Evolutionary conservation across 2,113 vertebrate species (phyloP), one percentile per base, ranked within the genome.

Genomic region (Zeus faber): DNA sequence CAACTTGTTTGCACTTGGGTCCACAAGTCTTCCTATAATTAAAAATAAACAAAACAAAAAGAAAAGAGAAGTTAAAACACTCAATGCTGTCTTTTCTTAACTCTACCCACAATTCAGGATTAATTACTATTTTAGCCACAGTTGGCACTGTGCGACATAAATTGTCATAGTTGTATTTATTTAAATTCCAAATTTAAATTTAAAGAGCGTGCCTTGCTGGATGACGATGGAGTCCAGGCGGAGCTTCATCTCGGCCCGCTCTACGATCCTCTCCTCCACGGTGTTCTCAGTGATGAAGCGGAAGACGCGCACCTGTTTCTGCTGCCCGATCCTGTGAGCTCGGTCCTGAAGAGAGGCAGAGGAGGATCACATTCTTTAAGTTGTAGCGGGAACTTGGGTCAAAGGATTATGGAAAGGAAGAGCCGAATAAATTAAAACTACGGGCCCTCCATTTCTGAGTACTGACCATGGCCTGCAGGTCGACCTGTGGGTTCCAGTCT

Each of bases 401-500:
- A 9, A 33, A 13, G 9, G 11, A 37, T n/a, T 37, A 11, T 9
- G 3, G 33, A 13, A n/a, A 14, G 33, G 4, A 44, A 9, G 18
- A 44, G 9, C 4, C 6, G 40, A 16, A 43, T 9, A 3, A 43
- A 18, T 3, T 1, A 43, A 18, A 40, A 18, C 14, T 6, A 43
- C 40, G 18, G 13, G 4, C 13, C n/a, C n/a, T n/a, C n/a, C n/a
- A n/a, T n/a, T n/a, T n/a, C n/a, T n/a, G n/a, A n/a, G n/a, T 39
- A 74, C 89, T 65, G 69, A 98, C 97, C 97, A 99, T 99, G 52
- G 97, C 97, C 77, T 99, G 97, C 57, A 99, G 93, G 78, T 99
- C 97, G 8, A 99, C 97, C 88, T 99, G 97, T 22, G 97, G 97
- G 77, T 99, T 99, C 96, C 97, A 98, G 85, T 98, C 95, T 4